Evolutionary conservation across 2,797 vertebrate species (phyloP).

Genomic region (Pseudochirops cupreus): DNA sequence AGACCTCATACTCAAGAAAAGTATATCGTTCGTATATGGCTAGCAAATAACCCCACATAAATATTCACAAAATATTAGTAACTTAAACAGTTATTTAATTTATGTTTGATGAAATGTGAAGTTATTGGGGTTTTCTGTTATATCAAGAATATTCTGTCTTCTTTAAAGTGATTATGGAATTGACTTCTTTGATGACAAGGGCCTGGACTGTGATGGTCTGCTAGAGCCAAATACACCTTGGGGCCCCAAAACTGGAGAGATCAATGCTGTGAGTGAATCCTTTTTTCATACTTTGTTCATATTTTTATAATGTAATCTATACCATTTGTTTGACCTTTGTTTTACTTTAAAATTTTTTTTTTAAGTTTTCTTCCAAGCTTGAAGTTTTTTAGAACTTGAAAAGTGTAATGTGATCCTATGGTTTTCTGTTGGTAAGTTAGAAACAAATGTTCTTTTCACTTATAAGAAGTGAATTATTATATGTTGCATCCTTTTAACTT

Average conservation of each 20-base stretch:
- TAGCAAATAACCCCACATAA: not conserved
- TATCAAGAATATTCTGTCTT: conserved; percentile 66
- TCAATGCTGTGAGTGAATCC: conserved; percentile 90
- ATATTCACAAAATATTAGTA: not conserved
- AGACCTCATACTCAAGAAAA: conserved; percentile 6
- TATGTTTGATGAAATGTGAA: not conserved
- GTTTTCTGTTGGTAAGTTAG: not conserved
- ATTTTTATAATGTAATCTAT: not conserved
- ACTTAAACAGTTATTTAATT: not conserved
- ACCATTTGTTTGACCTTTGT: not conserved
- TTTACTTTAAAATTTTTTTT: not conserved
- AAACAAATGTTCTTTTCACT: not conserved
- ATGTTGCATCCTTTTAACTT: not conserved
- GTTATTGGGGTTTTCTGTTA: not conserved
- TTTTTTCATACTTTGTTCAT: conserved; percentile 14
- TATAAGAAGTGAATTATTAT: not conserved
- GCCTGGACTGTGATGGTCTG: conserved; percentile 89
- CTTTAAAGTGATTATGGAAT: conserved; percentile 84
- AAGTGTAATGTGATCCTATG: not conserved
- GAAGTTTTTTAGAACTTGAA: not conserved
- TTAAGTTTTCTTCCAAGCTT: not conserved
- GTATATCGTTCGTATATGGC: not conserved
- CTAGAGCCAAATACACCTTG: conserved; percentile 89
- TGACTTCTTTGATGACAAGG: conserved; percentile 86
- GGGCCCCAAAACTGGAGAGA: conserved; percentile 89